Base-by-base conservation (phyloP, 2,113 vertebrate species). In the Machaerirhynchus nigripectus region DNA sequence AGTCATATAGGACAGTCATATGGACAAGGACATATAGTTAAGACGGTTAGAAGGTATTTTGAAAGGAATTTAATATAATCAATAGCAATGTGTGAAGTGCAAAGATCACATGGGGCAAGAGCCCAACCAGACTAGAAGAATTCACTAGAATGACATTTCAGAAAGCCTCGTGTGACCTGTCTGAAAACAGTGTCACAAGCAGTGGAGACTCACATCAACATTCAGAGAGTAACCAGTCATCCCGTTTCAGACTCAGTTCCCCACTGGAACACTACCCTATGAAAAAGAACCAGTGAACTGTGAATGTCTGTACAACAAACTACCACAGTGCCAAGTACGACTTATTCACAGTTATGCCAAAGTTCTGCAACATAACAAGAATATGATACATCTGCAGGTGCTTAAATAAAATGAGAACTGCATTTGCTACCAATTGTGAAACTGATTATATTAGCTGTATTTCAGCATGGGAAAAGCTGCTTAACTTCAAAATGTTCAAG, bases 381-480 rank as follows among this genome's bases (percentile, higher is more conserved):
- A 76, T 75, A 83, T 35, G 94, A 93, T 83, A 76, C 92, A 94
- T 90, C 94, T 96, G 92, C 63, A 6, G 3, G 82, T 88, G 63
- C 88, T 94, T 79, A 88, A 94, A 84, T 64, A 82, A 95, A 94
- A 90, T 15, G 59, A 93, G 67, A 90, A 64, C 82, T 80, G 59
- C 83, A 94, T 76, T 95, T 83, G 75, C 50, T 88, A 88, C 15
- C 83, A 83, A 80, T 93, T 92, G 88, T 95, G 89, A 87, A 84
- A 47, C 79, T 86, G 83, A 97, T 93, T 89, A 94, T 90, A 96
- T 90, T 92, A 90, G 52, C 86, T 89, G 28, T 52, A 89, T 86
- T 93, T 95, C 83, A 93, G 60, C 85, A 92, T 21, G 24, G 74
- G 47, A 92, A 95, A 96, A 90, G 83, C 71, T 95, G 86, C 68